Conservation (phyloP, 2,888 invertebrate genomes). For the Xestia rhomboidea region DNA sequence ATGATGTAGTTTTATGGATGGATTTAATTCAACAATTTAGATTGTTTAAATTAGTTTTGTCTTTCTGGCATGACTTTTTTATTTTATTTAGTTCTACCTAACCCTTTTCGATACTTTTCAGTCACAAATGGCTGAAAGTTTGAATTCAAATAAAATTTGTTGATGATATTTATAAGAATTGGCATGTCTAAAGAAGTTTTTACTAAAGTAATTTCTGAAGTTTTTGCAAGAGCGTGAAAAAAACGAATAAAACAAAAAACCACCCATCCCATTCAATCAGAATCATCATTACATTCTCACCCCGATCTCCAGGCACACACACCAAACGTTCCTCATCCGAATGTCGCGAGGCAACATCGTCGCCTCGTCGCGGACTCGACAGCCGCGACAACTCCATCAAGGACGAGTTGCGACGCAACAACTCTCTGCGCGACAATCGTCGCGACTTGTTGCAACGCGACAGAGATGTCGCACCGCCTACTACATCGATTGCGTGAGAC, state of each 20-base stretch:
- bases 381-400: slow-evolving; percentile 81
- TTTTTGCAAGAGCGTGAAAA: neutral
- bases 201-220: slow-evolving; percentile 12
- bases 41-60: neutral
- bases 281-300: slow-evolving; percentile 29
- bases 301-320: slow-evolving; percentile 80
- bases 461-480: slow-evolving; percentile 74
- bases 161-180: neutral
- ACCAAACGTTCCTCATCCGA: slow-evolving; percentile 89
- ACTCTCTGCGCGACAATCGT: slow-evolving; percentile 83
- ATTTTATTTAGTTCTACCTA: neutral
- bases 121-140: neutral
- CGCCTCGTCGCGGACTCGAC: slow-evolving; percentile 83
- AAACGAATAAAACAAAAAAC: slow-evolving; percentile 35
- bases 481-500: slow-evolving; percentile 84
- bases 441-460: slow-evolving; percentile 76
- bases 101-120: neutral
- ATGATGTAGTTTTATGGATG: neutral
- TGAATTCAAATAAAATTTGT: neutral
- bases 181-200: slow-evolving; percentile 20
- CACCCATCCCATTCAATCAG: slow-evolving; percentile 31
- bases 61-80: neutral
- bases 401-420: slow-evolving; percentile 85
- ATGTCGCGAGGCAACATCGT: slow-evolving; percentile 84
- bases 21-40: neutral